Evolutionary conservation across 2,888 invertebrate genomes (phyloP).

Genomic region (Andrena chrysosceles): DNA sequence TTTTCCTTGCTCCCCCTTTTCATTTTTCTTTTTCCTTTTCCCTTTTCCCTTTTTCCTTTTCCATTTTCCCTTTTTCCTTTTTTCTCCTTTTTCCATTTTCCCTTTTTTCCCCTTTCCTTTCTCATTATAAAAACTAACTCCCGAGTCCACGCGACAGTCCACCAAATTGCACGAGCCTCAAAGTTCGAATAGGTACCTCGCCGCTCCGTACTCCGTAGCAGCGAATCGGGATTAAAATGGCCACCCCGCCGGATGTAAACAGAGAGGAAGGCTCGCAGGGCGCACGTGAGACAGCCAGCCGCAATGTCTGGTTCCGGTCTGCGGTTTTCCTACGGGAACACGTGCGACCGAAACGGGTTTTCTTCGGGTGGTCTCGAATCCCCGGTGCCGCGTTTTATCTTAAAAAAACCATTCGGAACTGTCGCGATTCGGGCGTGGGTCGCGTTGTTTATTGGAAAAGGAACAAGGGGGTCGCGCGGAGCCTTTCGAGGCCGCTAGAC

Average conservation of each 20-base stretch:
- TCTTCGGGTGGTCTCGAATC: constrained; percentile 69
- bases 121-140: background rate
- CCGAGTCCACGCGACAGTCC: background rate
- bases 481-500: background rate
- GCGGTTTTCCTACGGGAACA: constrained; percentile 75
- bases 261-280: constrained; percentile 48
- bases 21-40: too few species aligned
- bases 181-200: background rate
- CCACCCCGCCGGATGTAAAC: constrained; percentile 59
- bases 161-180: background rate
- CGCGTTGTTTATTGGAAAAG: constrained; percentile 18
- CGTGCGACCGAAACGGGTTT: constrained; percentile 67
- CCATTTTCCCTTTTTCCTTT: too few species aligned
- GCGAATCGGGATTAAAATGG: constrained; percentile 55
- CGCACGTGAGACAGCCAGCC: constrained; percentile 51
- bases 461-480: background rate
- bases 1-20: too few species aligned
- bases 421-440: constrained; percentile 37
- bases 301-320: constrained; percentile 73
- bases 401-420: constrained; percentile 64
- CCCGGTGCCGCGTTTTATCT: constrained; percentile 64
- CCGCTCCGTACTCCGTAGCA: background rate
- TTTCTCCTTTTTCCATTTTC: too few species aligned
- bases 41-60: too few species aligned
- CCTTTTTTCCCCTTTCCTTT: background rate